These are phyloP conservation scores for Dipodomys ordii DNA, from an alignment of 2,113 vertebrate species.

Conservation along the genomic window DNA sequence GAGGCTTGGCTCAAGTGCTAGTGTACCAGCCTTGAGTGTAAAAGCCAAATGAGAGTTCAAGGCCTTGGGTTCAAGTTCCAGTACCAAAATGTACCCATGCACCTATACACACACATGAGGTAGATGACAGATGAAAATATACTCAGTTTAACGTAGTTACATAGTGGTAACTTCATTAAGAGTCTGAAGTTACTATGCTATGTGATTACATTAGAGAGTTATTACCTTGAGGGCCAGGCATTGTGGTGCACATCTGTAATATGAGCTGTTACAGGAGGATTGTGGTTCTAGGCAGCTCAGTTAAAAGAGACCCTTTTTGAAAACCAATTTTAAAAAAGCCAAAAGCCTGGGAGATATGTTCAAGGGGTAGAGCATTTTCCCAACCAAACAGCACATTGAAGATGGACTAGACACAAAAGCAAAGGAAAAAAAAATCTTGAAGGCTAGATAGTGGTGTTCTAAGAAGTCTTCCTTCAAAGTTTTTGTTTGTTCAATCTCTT, in stretches of 20 bases:
- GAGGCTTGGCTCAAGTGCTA: no score
- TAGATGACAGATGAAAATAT: background rate
- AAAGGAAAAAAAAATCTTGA: background rate
- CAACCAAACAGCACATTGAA: background rate
- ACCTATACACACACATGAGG: background rate
- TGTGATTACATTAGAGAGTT: background rate
- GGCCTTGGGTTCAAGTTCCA: no score
- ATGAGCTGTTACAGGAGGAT: no score
- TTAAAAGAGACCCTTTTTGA: no score
- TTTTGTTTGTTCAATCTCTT: background rate
- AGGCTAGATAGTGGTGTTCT: background rate
- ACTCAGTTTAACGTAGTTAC: background rate
- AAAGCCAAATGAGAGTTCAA: no score
- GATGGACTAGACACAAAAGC: background rate
- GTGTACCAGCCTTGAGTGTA: no score
- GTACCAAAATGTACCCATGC: no score
- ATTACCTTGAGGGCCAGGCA: background rate
- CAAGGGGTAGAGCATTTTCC: no score
- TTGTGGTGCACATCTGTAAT: no score
- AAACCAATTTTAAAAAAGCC: no score
- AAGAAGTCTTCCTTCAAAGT: background rate
- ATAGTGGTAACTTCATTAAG: conserved; percentile 6
- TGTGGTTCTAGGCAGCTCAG: no score
- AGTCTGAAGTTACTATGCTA: background rate
- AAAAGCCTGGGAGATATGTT: no score